Base-by-base conservation (phyloP, 2,888 invertebrate species). In the Tillus elongatus region DNA sequence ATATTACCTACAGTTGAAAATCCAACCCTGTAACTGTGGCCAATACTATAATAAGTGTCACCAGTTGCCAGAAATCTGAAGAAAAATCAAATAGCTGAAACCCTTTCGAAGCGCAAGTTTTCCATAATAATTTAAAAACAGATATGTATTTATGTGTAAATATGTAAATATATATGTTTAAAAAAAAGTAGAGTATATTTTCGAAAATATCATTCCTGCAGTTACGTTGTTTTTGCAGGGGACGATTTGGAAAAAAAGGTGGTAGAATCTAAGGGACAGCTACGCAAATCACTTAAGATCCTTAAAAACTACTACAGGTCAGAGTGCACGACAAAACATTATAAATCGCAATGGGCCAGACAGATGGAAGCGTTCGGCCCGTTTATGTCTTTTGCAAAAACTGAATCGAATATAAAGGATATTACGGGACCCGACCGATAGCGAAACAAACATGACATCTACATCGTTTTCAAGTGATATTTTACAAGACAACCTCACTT, bases 1-100 rank as follows among this genome's bases (percentile, higher is more conserved):
- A 29, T 29, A 8, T 4, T 10, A 11, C 30, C n/a, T 29, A 29
- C 30, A 9, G 30, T 29, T 29, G 30, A 10, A 29, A 29, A 29
- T 4, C 30, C 30, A 11, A 29, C 30, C n/a, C 30, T 9, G n/a
- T 8, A 29, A 11, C 30, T 29, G n/a, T 29, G 30, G n/a, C 30
- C 30, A 29, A 29, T 29, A 8, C 6, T 29, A 11, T 29, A 29
- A 11, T 8, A 29, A 6, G 30, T 29, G n/a, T 29, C 30, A n/a
- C 30, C 30, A 10, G 30, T 29, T 6, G 30, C 30, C n/a, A 29
- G 30, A 29, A n/a, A 29, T 11, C 30, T 29, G 6, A 9, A 10
- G 12, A 8, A 29, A 29, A 8, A 29, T 11, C 8, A 19, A 19
- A 8, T 8, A 19, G 24, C n/a, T 19, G n/a, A n/a, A n/a, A n/a